Evolutionary conservation across 64 coral and sea anemone genomes (phyloP).

Genomic region (Acropora yongei): DNA sequence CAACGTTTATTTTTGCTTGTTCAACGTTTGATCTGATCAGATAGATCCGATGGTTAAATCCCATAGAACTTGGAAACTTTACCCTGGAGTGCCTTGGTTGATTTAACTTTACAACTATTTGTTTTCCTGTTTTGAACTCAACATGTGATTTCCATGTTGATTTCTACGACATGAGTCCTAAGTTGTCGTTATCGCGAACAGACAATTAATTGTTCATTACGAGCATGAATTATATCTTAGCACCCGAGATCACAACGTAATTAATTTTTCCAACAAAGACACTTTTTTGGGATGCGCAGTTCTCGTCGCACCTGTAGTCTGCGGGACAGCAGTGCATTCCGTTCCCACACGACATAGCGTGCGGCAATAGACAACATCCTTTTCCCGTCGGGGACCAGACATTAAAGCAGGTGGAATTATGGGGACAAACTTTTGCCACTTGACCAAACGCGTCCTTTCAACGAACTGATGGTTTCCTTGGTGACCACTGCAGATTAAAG

Average conservation of each 20-base stretch:
- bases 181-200: too few species aligned
- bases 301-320: conserved; percentile 65
- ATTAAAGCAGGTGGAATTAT: conserved; percentile 58
- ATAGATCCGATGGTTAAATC: too few species aligned
- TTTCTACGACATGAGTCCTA: not conserved
- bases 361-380: conserved; percentile 63
- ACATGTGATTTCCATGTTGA: not conserved
- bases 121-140: too few species aligned
- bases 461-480: not conserved
- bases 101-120: too few species aligned
- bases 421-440: conserved; percentile 65
- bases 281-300: conserved; percentile 23
- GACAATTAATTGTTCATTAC: too few species aligned
- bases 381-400: conserved; percentile 27
- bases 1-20: too few species aligned
- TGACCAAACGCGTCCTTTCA: conserved; percentile 68
- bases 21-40: too few species aligned
- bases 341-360: conserved; percentile 76
- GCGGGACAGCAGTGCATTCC: conserved; percentile 88
- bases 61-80: too few species aligned
- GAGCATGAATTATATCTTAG: not conserved
- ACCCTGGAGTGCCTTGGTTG: too few species aligned
- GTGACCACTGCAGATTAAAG: not conserved
- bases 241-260: not conserved
- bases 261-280: conserved; percentile 44